phyloP scores from a whole-genome alignment of 2,797 vertebrate genomes.

The Arnoldichthys spilopterus region DNA sequence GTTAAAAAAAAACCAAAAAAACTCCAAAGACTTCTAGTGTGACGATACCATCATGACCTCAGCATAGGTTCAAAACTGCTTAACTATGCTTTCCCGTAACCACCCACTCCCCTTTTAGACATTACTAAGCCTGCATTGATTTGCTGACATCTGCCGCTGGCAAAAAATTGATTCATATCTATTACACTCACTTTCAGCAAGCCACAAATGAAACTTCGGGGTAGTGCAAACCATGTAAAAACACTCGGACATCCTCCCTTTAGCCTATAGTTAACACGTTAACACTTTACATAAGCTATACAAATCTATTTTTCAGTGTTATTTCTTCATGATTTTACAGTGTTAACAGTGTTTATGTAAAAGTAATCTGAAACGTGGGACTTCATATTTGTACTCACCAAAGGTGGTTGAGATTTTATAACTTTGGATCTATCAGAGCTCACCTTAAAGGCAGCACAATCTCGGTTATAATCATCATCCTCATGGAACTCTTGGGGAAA shows the following conservation, averaged over 20 bases:
- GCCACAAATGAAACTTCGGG: background rate
- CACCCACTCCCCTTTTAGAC: slow-evolving; percentile 4
- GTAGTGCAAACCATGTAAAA: background rate
- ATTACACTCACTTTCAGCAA: slow-evolving; percentile 8
- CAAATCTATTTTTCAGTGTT: background rate
- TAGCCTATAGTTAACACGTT: background rate
- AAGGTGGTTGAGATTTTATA: background rate
- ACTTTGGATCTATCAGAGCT: background rate
- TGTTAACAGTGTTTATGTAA: background rate
- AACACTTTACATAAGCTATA: background rate
- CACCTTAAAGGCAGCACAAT: slow-evolving; percentile 93
- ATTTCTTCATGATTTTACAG: background rate
- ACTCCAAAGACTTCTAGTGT: background rate
- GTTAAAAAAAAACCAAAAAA: background rate
- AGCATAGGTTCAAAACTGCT: background rate
- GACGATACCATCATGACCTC: background rate
- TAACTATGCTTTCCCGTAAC: background rate
- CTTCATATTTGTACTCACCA: background rate
- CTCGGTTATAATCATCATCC: slow-evolving; percentile 85
- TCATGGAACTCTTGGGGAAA: slow-evolving; percentile 81
- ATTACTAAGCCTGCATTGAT: slow-evolving; percentile 9
- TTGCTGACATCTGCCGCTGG: background rate
- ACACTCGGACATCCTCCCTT: background rate
- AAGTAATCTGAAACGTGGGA: background rate
- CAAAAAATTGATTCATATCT: slow-evolving; percentile 13